Percentiles rank a stretch among this genome's conserved stretches.
Conservation (phyloP, 2,113 vertebrate species). For the Trogon surrucura region DNA sequence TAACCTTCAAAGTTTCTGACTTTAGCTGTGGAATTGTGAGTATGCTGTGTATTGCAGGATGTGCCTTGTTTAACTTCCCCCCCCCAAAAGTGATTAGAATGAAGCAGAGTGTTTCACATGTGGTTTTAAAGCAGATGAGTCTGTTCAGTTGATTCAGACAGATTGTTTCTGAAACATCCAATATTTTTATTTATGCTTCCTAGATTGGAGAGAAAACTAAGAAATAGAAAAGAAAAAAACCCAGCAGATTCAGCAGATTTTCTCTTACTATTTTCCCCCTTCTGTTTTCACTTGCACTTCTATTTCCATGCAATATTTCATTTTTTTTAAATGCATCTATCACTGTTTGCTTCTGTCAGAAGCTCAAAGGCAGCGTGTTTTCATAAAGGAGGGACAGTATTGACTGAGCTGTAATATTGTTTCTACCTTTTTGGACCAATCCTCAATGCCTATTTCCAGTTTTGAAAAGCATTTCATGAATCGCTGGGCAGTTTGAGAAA, state of each 20-base stretch:
- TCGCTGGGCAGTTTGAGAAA: slow-evolving; percentile 69
- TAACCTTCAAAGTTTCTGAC: neutral
- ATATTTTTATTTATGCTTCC: slow-evolving; percentile 28
- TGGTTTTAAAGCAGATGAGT: neutral
- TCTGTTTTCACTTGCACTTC: slow-evolving; percentile 63
- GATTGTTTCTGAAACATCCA: slow-evolving; percentile 1
- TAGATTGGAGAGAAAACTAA: slow-evolving; percentile 1
- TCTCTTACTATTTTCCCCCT: slow-evolving; percentile 6
- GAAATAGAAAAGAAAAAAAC: slow-evolving; percentile 24
- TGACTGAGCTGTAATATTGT: slow-evolving; percentile 62
- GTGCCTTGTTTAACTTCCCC: neutral
- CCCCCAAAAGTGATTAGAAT: neutral
- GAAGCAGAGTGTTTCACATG: neutral
- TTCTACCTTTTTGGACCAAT: slow-evolving; percentile 60
- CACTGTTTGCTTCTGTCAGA: slow-evolving; percentile 61
- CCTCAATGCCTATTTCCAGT: slow-evolving; percentile 52
- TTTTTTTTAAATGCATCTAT: slow-evolving; percentile 53
- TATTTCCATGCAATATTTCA: slow-evolving; percentile 62
- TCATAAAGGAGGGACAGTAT: slow-evolving; percentile 41
- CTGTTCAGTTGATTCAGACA: neutral
- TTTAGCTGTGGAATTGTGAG: neutral
- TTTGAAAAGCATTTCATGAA: slow-evolving; percentile 69
- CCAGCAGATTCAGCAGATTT: slow-evolving; percentile 53
- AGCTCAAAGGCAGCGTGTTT: slow-evolving; percentile 65
- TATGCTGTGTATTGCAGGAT: neutral